Evolutionary conservation across 2,113 vertebrate species (phyloP).

Genomic region (Eptatretus burgeri): DNA sequence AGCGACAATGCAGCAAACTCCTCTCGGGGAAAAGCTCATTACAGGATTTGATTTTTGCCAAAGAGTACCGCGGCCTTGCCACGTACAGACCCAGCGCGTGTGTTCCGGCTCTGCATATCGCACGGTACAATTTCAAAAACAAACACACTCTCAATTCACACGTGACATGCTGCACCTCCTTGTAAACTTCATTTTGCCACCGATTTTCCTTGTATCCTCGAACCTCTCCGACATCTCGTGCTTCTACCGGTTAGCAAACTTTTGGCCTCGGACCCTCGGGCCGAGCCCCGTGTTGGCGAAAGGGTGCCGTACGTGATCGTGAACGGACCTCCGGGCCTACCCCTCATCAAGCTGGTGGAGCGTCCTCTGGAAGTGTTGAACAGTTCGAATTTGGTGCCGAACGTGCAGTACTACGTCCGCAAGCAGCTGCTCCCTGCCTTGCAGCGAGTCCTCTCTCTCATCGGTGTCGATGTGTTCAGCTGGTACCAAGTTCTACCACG

Average conservation of each 20-base stretch:
- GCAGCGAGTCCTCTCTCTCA: conserved; percentile 53
- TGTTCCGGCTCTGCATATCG: conserved; percentile 71
- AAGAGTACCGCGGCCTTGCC: conserved; percentile 64
- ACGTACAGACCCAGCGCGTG: conserved; percentile 64
- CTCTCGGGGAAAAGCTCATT: conserved; percentile 66
- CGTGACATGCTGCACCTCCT: too few relatives aligned
- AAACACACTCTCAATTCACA: too few relatives aligned
- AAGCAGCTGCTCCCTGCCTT: conserved; percentile 86
- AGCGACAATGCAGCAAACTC: conserved; percentile 65
- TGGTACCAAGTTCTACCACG: conserved; percentile 83
- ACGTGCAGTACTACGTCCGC: conserved; percentile 65
- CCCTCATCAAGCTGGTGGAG: conserved; percentile 79
- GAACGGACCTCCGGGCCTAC: conserved; percentile 46
- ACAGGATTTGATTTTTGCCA: conserved; percentile 86
- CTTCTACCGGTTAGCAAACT: conserved; percentile 29
- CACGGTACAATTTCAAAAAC: conserved; percentile 26
- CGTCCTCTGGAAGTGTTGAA: conserved; percentile 52
- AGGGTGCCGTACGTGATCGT: conserved; percentile 78
- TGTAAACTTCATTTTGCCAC: too few relatives aligned
- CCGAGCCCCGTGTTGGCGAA: conserved; percentile 65
- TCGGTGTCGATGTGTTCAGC: conserved; percentile 68
- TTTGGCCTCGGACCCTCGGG: conserved; percentile 50
- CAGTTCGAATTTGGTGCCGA: conserved; percentile 45
- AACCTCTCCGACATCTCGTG: too few relatives aligned
- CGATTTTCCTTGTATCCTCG: too few relatives aligned